Evolutionary conservation across 2,113 vertebrate species (phyloP), one percentile per base, ranked within the genome.

Genomic region (Engystomops pustulosus): DNA sequence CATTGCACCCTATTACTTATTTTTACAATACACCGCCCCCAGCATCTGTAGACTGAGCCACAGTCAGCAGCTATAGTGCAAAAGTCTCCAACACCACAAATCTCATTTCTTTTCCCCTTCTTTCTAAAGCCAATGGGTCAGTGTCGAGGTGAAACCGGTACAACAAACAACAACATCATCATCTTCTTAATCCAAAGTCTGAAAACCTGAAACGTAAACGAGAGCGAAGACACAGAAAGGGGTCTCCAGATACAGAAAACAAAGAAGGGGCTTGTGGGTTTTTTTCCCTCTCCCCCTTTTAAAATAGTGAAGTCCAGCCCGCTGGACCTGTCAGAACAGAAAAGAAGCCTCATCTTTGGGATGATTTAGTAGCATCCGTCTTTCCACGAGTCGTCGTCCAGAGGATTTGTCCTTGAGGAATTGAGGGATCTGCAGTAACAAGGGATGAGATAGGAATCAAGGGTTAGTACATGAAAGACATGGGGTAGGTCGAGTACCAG

Each of bases 351-450:
- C 15, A 0, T 12, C 4, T 65, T 32, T 4, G 47, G 79, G 25
- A 4, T 1, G 41, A 47, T 0, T 96, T 91, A 98, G 91, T 96
- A 97, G 85, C 96, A 97, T 67, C 96, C 96, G 0, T 97, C 96
- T 90, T 96, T 98, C 96, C 96, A 98, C 30, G 96, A 94, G 18
- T 98, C 96, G 0, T 95, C 94, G 38, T 94, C 87, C 0, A 86
- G 32, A 9, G 77, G 67, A 55, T 76, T 79, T 0, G 86, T 91
- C 91, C 94, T 96, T 14, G 92, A 86, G 75, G 95, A 90, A 55
- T 94, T 94, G 12, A 93, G 85, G 83, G 95, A 94, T 80, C 96
- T 96, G 91, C 6, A 67, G 4, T 36, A 36, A 8, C 71, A 71
- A 71, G 70, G 74, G 89, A 53, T 86, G 0, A 77, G n/a, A 23